Base-by-base conservation (phyloP, 2,113 vertebrate species). In the Regulus satrapa region DNA sequence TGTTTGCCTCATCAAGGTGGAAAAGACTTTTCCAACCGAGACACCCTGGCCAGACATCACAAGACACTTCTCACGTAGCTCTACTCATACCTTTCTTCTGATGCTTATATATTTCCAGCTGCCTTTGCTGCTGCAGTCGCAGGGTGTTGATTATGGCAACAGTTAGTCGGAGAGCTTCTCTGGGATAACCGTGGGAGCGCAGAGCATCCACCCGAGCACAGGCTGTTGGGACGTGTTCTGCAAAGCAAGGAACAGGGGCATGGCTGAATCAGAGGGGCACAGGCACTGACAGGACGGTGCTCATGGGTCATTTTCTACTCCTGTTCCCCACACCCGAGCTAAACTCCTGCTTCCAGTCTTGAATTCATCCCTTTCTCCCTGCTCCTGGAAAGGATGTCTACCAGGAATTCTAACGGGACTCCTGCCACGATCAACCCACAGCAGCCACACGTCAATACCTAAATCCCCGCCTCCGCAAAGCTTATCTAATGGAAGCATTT, bases 21-120 rank as follows among this genome's bases (percentile, higher is more conserved):
- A 91, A 20, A 56, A 18, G 43, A 40, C 14, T 28, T 91, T 41
- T 43, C 43, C 85, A 89, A 29, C 13, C 6, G 12, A 45, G 68
- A 72, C 15, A 48, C 8, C 25, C 18, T 1, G 3, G 19, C 14
- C 36, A 76, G 41, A 64, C 12, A 13, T 28, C 7, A 5, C 1
- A 17, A 38, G 55, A 54, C 4, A 6, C 9, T 58, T 58, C 26
- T 85, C 54, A 41, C 4, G 1, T 3, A 52, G 40, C 12, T 63
- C 66, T 78, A 77, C 38, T 69, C 85, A 18, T 98, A 99, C 99
- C 99, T 99, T 99, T 99, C 97, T 99, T 99, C 97, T 99, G 99
- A 97, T 99, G 99, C 94, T 99, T 99, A 98, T 99, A 99, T 95
- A 99, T 99, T 96, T 99, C 99, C 98, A 99, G 98, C 88, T 99